A percentile compares a stretch with the other conserved stretches of the same genome.
Evolutionary conservation across 2,113 vertebrate genomes (phyloP).

Genomic region (Talpa occidentalis): DNA sequence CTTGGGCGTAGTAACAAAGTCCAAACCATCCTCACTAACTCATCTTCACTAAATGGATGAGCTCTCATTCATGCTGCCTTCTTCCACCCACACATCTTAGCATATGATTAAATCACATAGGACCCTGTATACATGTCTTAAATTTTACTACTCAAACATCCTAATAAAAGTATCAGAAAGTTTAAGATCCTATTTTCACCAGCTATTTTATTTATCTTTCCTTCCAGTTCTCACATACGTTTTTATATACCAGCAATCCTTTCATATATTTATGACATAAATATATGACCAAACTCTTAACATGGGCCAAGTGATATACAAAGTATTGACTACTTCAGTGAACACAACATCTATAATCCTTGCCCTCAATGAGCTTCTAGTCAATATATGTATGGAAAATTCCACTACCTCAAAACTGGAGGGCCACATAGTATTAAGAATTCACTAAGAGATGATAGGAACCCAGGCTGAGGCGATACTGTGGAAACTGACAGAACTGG

Average conservation of each 20-base stretch:
- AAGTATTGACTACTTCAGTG: neutral
- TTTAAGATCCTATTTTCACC: neutral
- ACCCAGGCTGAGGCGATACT: neutral
- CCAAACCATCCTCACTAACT: neutral
- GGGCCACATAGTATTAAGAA: neutral
- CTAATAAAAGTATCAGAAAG: neutral
- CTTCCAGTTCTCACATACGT: conserved; percentile 24
- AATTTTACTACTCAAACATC: neutral
- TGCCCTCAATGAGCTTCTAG: neutral
- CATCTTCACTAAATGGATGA: neutral
- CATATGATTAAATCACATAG: neutral
- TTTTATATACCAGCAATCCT: neutral
- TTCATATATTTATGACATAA: conserved; percentile 35
- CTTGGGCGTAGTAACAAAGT: neutral
- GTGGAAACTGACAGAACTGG: neutral
- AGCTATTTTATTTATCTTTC: neutral
- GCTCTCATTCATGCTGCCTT: neutral
- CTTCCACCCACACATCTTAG: neutral
- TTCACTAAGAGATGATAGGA: neutral
- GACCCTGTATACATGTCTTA: neutral
- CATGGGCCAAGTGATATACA: neutral
- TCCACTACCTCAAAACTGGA: neutral
- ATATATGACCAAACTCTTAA: neutral
- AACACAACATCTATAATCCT: neutral
- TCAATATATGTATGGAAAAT: neutral